Evolutionary conservation across 1,140 invertebrate genomes (phyloP).

Genomic region (Neuroterus valhalla): DNA sequence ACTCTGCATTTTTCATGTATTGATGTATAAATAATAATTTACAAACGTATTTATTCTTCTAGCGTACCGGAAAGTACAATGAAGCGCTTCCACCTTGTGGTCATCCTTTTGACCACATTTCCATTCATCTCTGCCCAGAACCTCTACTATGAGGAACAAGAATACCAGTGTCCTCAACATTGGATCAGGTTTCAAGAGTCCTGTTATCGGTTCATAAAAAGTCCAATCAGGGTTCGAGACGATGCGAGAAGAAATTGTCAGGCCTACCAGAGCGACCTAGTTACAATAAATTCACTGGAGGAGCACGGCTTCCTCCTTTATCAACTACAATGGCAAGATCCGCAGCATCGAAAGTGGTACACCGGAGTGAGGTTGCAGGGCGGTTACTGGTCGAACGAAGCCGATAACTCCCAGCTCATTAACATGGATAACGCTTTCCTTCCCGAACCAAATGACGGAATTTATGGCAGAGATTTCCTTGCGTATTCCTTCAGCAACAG

Average conservation of each 20-base stretch:
- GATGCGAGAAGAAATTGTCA: slow-evolving; percentile 89
- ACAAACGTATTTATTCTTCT: background rate
- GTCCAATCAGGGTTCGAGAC: slow-evolving; percentile 84
- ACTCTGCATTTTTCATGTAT: too few species aligned
- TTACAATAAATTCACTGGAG: slow-evolving; percentile 86
- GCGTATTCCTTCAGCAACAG: slow-evolving; percentile 83
- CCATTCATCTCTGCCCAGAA: slow-evolving; percentile 50
- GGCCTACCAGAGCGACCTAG: slow-evolving; percentile 86
- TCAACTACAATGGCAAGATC: slow-evolving; percentile 86
- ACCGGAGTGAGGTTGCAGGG: slow-evolving; percentile 83
- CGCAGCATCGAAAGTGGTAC: slow-evolving; percentile 91
- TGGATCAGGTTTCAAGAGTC: slow-evolving; percentile 86
- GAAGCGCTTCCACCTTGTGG: slow-evolving; percentile 2
- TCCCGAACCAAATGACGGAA: slow-evolving; percentile 75
- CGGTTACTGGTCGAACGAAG: slow-evolving; percentile 89
- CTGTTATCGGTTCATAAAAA: slow-evolving; percentile 93
- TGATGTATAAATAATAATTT: too few species aligned
- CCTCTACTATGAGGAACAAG: slow-evolving; percentile 53
- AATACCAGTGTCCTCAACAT: slow-evolving; percentile 84
- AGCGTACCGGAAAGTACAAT: slow-evolving; percentile 2
- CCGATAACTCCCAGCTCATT: slow-evolving; percentile 83
- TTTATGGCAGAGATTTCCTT: slow-evolving; percentile 76
- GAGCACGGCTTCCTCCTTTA: slow-evolving; percentile 91
- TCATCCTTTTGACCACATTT: background rate
- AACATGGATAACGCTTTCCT: slow-evolving; percentile 91